A percentile compares a stretch with the other conserved stretches of the same genome.
Evolutionary conservation across 1,140 invertebrate genomes (phyloP).

Genomic region (Hydropsyche tenuis): DNA sequence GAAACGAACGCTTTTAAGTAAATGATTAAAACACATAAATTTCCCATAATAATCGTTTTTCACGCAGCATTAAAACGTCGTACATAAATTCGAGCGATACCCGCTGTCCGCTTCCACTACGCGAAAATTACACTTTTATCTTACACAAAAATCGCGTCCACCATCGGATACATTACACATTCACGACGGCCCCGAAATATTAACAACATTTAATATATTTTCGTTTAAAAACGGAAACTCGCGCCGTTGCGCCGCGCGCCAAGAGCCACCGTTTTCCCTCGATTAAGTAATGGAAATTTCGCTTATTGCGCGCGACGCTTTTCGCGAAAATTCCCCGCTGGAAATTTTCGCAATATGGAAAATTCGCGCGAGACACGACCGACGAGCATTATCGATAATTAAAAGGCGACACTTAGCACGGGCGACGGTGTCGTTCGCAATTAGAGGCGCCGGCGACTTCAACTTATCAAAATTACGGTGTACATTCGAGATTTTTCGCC

Average conservation of each 20-base stretch:
- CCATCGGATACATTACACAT: too few relatives aligned
- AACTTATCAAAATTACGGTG: too few relatives aligned
- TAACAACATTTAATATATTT: constrained; percentile 20
- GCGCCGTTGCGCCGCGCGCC: neutral
- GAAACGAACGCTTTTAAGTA: too few relatives aligned
- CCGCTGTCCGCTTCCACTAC: too few relatives aligned
- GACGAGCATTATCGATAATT: neutral
- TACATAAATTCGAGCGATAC: too few relatives aligned
- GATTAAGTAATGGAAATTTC: constrained; percentile 26
- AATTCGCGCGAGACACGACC: neutral
- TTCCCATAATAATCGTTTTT: too few relatives aligned
- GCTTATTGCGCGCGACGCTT: constrained; percentile 6
- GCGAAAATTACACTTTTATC: too few relatives aligned
- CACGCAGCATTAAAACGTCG: too few relatives aligned
- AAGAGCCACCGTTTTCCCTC: constrained; percentile 4
- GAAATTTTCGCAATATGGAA: constrained; percentile 5
- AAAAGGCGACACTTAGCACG: constrained; percentile 1
- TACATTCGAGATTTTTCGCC: too few relatives aligned
- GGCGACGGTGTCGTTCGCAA: neutral
- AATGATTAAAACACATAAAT: too few relatives aligned
- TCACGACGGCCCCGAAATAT: neutral
- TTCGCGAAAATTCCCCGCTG: neutral
- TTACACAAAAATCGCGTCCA: too few relatives aligned
- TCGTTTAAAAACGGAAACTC: constrained; percentile 24
- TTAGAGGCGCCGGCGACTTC: too few relatives aligned